These are phyloP conservation scores for Hucho hucho DNA, from an alignment of 2,113 vertebrate species.

Conservation along the genomic window DNA sequence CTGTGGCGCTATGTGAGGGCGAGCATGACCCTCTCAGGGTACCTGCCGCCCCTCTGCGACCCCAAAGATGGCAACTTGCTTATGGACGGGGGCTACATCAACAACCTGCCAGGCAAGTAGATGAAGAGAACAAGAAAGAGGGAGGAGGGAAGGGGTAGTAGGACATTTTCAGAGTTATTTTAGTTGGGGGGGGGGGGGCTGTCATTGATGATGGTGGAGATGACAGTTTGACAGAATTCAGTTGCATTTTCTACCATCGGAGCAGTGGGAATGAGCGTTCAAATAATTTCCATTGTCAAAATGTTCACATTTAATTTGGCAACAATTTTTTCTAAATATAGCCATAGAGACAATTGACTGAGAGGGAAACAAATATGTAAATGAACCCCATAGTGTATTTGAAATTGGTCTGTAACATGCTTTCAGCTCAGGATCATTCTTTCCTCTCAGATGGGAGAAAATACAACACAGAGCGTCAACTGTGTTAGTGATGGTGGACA, in stretches of 20 bases:
- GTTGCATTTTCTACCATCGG: slow-evolving; percentile 42
- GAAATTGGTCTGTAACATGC: too few relatives aligned
- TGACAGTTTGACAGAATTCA: slow-evolving; percentile 8
- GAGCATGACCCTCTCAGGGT: slow-evolving; percentile 98
- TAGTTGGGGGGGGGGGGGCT: background rate
- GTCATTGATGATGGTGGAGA: slow-evolving; percentile 7
- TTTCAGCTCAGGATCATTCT: too few relatives aligned
- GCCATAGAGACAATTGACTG: background rate
- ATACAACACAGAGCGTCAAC: slow-evolving; percentile 7
- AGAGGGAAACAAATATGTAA: background rate
- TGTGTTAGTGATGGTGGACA: background rate
- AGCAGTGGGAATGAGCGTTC: background rate
- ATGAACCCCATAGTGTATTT: background rate
- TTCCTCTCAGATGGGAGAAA: slow-evolving; percentile 33
- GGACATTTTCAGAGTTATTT: slow-evolving; percentile 31
- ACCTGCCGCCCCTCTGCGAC: slow-evolving; percentile 96
- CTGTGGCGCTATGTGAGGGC: slow-evolving; percentile 97
- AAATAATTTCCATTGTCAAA: background rate
- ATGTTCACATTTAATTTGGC: too few relatives aligned
- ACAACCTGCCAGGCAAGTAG: slow-evolving; percentile 98
- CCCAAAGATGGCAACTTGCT: slow-evolving; percentile 98
- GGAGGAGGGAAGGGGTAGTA: slow-evolving; percentile 34
- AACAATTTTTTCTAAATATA: background rate
- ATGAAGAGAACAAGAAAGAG: slow-evolving; percentile 37
- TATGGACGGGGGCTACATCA: slow-evolving; percentile 98